Evolutionary conservation across 2,113 vertebrate species (phyloP), one percentile per base, ranked within the genome.

Genomic region (Sinocyclocheilus anshuiensis): DNA sequence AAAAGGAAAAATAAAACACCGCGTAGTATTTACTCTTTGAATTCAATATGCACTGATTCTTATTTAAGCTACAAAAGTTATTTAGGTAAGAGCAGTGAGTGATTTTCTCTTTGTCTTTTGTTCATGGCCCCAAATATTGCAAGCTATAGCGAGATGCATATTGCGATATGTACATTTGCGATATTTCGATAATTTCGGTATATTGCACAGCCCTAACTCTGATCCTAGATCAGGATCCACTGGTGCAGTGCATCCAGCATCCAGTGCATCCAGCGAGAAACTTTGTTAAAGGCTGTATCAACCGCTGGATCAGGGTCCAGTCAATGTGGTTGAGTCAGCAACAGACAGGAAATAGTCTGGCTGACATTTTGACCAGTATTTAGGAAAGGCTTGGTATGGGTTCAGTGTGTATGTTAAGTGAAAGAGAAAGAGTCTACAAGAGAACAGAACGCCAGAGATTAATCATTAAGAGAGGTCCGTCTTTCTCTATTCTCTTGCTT

Each of bases 281-380:
- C 36, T 42, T 74, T n/a, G 71, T 74, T 20, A 42, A 18, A 78
- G 26, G 53, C 29, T n/a, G 1, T 57, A 78, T 78, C 29, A 55
- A 55, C 76, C 24, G 11, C 48, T 77, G 76, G 50, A 77, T 55
- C 24, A 55, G 16, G 26, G 63, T 67, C 26, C 24, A 29, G 24
- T 65, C 63, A 65, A n/a, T 75, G 71, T 53, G 26, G 75, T 53
- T 55, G 75, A 55, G 75, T 77, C 76, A 57, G 50, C 50, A 77
- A 29, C 26, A 33, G 36, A 12, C 76, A 33, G 76, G 48, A 77
- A 77, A 77, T 13, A 26, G 75, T 53, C 48, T 77, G 24, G 76
- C 6, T 55, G 45, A 76, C 24, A 76, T 76, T 76, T 50, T 45
- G 71, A 74, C 71, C 36, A 45, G 36, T 45, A 74, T 74, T 42